phyloP scores from a whole-genome alignment of 2,797 vertebrate genomes.

The Crenichthys baileyi region DNA sequence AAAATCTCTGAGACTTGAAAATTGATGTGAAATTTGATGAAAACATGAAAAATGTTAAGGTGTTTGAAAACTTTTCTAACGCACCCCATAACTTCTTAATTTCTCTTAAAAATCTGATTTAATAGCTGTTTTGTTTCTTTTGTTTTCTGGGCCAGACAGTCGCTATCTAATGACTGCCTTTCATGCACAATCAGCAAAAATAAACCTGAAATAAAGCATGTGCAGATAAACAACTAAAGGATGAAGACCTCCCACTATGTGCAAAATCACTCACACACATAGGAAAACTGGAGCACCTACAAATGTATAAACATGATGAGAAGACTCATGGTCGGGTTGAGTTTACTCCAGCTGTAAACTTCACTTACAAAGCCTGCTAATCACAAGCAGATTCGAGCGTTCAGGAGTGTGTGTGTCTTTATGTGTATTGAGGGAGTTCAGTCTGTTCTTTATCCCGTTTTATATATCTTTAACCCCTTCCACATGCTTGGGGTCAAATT shows the following conservation, averaged over 20 bases:
- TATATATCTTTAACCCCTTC: slow-evolving; percentile 30
- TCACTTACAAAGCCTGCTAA: slow-evolving; percentile 53
- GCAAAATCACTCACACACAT: slow-evolving; percentile 7
- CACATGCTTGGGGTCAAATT: slow-evolving; percentile 47
- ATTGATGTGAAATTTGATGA: neutral
- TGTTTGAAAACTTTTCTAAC: no score
- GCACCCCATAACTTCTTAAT: no score
- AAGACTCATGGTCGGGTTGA: slow-evolving; percentile 48
- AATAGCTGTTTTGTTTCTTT: neutral
- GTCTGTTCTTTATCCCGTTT: slow-evolving; percentile 51
- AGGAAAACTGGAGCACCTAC: slow-evolving; percentile 29
- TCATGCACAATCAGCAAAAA: neutral
- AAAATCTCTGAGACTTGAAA: neutral
- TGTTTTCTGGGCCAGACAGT: slow-evolving; percentile 32
- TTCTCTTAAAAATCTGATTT: no score
- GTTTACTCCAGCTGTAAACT: slow-evolving; percentile 74
- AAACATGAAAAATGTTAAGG: neutral
- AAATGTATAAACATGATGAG: slow-evolving; percentile 59
- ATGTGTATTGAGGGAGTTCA: slow-evolving; percentile 2
- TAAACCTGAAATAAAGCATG: neutral
- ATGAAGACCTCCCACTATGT: slow-evolving; percentile 58
- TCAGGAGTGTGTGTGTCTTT: slow-evolving; percentile 10
- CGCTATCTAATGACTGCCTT: slow-evolving; percentile 16
- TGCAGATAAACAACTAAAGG: slow-evolving; percentile 10
- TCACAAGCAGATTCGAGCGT: slow-evolving; percentile 57